Conservation (phyloP, 2,113 vertebrate species). For the Euleptes europaea region DNA sequence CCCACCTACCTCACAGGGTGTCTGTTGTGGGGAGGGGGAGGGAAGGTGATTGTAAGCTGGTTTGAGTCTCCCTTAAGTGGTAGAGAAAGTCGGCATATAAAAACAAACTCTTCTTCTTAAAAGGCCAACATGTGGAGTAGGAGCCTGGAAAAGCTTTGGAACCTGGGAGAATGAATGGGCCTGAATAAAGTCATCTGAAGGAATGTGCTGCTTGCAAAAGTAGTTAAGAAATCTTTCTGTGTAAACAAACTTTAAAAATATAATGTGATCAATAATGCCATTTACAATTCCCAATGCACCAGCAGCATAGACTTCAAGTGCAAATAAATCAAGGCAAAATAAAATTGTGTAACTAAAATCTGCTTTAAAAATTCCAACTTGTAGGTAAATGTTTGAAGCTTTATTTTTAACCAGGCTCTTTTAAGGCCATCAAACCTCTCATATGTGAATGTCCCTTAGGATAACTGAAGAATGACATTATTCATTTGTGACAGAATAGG, state of each 20-base stretch:
- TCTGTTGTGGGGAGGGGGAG: too few species aligned
- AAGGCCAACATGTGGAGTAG: neutral
- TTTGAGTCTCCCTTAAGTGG: too few species aligned
- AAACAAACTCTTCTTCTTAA: too few species aligned
- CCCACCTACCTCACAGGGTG: too few species aligned
- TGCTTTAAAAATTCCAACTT: neutral
- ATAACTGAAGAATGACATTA: neutral
- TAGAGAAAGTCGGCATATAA: too few species aligned
- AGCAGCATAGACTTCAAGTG: neutral
- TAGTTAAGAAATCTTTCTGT: neutral
- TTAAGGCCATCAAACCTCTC: neutral
- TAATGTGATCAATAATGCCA: neutral
- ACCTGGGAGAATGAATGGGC: neutral
- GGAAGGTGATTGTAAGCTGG: too few species aligned
- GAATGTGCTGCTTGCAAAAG: neutral
- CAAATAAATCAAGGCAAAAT: neutral
- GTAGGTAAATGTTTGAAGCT: neutral
- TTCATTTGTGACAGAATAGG: neutral
- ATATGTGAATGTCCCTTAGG: neutral
- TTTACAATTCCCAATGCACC: neutral
- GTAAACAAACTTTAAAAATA: neutral
- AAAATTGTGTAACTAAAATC: constrained; percentile 2
- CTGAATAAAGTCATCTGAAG: neutral
- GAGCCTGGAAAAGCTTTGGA: neutral
- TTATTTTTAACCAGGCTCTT: neutral